Evolutionary conservation across 2,888 invertebrate genomes (phyloP), one percentile per base, ranked within the genome.

Genomic region (Beris morrisii): DNA sequence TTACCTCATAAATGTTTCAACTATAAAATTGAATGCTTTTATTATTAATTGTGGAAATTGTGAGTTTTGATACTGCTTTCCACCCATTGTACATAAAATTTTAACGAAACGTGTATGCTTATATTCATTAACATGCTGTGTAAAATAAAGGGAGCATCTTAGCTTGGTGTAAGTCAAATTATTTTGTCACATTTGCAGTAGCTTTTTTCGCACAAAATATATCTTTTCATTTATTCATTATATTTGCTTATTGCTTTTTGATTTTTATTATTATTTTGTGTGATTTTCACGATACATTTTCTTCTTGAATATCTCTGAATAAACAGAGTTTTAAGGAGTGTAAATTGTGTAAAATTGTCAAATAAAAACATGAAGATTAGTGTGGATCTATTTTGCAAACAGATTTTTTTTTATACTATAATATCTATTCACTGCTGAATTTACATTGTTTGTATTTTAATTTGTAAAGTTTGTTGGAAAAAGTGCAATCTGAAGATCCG

Each of bases 161-260:
- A 93, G 93, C 84, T 90, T 92, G 75, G 92, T 93, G 93, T 93
- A 89, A 93, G 93, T 93, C 84, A 77, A 73, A 70, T 67, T 69
- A 56, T 67, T 71, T 72, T 72, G 38, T 38, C 38, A 38, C 38
- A 9, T 38, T 38, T 38, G 9, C 9, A 5, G 38, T 38, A 38
- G 68, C 70, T 64, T 11, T 12, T 28, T 48, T 57, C 28, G 7
- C 22, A 28, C 38, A 65, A 12, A 43, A 30, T 22, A 30, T 44
- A 54, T 38, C 30, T 53, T 54, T 63, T 58, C 45, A 28, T 59
- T 30, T 53, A 38, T 48, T 32, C 46, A 44, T 66, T 5, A 43
- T 28, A 48, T 55, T 66, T 32, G 13, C n/a, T 45, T 38, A 3
- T 38, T 38, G 9, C 5, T 1, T 38, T 32, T 9, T 38, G 38